Conservation (phyloP, 2,113 vertebrate species). For the Tragelaphus strepsiceros region DNA sequence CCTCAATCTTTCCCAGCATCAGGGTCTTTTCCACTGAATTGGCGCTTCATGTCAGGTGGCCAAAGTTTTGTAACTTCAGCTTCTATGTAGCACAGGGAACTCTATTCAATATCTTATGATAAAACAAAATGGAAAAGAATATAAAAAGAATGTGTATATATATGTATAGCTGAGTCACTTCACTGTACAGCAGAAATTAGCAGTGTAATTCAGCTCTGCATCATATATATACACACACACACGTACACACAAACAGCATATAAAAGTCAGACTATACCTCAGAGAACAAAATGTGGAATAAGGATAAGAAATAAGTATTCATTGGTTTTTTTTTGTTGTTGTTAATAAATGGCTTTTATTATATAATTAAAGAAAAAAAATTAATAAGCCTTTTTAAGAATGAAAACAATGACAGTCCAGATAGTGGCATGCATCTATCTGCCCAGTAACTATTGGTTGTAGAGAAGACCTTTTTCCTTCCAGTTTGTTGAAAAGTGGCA, state of each 20-base stretch:
- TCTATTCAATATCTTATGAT: not conserved
- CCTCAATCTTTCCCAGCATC: not conserved
- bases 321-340: not conserved
- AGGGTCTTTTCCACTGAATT: not conserved
- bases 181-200: not conserved
- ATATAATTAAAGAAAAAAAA: not conserved
- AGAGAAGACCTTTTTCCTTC: not conserved
- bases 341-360: not conserved
- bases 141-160: not conserved
- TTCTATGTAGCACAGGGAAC: not conserved
- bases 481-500: not conserved
- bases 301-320: not conserved
- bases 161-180: not conserved
- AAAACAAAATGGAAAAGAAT: not conserved
- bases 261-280: not conserved
- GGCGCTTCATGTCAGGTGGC: not conserved
- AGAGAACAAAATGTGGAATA: not conserved
- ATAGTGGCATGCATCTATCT: not conserved
- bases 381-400: not conserved
- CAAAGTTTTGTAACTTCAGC: not conserved
- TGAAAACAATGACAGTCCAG: not conserved
- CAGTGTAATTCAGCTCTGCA: not conserved
- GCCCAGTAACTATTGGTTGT: not conserved
- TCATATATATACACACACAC: not conserved
- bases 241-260: not conserved